Evolutionary conservation across 2,797 vertebrate genomes (phyloP).

Genomic region (Amazonetta brasiliensis): DNA sequence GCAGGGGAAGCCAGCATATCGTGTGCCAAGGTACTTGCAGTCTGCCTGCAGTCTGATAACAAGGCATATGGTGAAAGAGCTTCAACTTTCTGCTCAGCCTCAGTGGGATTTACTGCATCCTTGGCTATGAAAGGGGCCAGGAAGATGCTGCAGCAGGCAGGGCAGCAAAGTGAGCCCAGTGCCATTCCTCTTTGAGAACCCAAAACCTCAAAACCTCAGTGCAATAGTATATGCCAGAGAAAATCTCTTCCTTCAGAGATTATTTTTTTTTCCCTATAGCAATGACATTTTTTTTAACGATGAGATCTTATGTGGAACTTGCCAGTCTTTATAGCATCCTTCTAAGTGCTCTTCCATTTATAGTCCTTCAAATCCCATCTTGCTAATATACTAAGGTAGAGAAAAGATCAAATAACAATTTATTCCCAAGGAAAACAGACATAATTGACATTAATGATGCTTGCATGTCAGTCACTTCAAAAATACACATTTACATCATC

Average conservation of each 20-base stretch:
- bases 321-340: not conserved
- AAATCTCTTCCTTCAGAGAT: not conserved
- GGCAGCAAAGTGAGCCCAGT: not conserved
- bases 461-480: constrained; percentile 38
- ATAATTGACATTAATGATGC: constrained; percentile 37
- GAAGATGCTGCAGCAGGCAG: not conserved
- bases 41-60: not conserved
- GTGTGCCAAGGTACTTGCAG: not conserved
- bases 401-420: not conserved
- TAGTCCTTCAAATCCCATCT: not conserved
- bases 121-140: no score
- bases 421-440: constrained; percentile 16
- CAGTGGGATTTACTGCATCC: not conserved
- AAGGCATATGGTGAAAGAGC: not conserved
- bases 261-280: not conserved
- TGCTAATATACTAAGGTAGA: not conserved
- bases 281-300: not conserved
- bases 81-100: not conserved
- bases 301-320: not conserved
- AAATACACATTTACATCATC: constrained; percentile 38
- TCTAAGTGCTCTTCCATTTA: not conserved
- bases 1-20: not conserved
- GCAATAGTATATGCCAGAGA: no score
- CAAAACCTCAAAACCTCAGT: not conserved
- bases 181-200: not conserved